Conservation (phyloP, 2,113 vertebrate genomes). For the Meleagris gallopavo region DNA sequence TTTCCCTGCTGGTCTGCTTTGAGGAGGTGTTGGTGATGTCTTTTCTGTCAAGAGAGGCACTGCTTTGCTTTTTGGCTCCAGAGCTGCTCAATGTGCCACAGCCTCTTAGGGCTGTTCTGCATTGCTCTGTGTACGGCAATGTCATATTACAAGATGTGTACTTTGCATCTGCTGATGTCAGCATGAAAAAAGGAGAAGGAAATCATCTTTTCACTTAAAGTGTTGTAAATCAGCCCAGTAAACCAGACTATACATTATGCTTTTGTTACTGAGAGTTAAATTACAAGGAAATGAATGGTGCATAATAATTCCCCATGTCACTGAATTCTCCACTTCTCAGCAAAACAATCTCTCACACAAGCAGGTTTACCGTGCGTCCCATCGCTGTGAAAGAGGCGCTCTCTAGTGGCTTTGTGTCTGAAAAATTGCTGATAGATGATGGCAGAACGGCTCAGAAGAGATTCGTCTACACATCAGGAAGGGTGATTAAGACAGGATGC, state of each 20-base stretch:
- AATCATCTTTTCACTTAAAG: conserved; percentile 69
- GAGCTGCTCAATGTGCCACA: neutral
- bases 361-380: neutral
- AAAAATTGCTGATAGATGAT: neutral
- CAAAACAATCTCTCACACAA: neutral
- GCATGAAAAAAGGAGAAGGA: conserved; percentile 63
- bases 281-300: conserved; percentile 79
- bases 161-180: conserved; percentile 72
- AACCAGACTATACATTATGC: conserved; percentile 75
- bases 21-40: neutral
- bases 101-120: neutral
- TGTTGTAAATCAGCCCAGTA: conserved; percentile 76
- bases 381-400: conserved; percentile 62
- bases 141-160: neutral
- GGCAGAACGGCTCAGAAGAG: neutral
- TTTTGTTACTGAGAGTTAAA: conserved; percentile 79
- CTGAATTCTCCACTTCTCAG: conserved; percentile 57
- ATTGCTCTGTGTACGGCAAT: neutral
- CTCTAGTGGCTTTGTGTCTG: conserved; percentile 65
- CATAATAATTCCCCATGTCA: conserved; percentile 74
- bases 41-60: neutral
- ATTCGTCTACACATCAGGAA: neutral
- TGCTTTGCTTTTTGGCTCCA: neutral
- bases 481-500: neutral
- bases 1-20: neutral